These are phyloP conservation scores for Leptinotarsa haldemani DNA, from an alignment of 2,888 invertebrate species.

Conservation along the genomic window DNA sequence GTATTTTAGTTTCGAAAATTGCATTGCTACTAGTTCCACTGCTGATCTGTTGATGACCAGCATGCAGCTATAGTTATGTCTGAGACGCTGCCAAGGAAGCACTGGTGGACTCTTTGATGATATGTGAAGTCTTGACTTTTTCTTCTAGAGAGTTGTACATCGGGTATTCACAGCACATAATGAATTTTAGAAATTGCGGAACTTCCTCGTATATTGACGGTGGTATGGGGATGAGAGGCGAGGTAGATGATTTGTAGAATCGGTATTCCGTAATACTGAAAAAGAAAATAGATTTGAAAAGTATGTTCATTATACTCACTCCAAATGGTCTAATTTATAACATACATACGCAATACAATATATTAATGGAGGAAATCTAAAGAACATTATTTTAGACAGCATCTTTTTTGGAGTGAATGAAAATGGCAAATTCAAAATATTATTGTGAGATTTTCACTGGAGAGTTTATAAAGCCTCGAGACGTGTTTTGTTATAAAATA, in stretches of 20 bases:
- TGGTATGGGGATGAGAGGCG: conserved; percentile 89
- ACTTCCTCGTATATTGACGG: conserved; percentile 89
- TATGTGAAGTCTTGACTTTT: conserved; percentile 68
- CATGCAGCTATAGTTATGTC: conserved; percentile 76
- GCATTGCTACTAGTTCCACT: conserved; percentile 42
- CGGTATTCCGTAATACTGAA: conserved; percentile 85
- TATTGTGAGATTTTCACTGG: too few relatives aligned
- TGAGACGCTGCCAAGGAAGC: conserved; percentile 77
- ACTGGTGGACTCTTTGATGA: conserved; percentile 78
- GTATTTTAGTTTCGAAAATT: conserved; percentile 46
- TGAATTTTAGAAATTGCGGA: conserved; percentile 83
- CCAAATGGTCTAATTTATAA: neutral
- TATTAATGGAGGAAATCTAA: too few relatives aligned
- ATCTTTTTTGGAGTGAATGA: too few relatives aligned
- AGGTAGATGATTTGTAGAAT: conserved; percentile 88
- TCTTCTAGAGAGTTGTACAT: conserved; percentile 83
- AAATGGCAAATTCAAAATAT: too few relatives aligned
- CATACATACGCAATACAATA: neutral
- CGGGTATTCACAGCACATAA: conserved; percentile 90
- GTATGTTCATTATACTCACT: neutral
- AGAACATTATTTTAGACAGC: too few relatives aligned
- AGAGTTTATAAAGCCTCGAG: too few relatives aligned
- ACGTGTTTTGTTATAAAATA: too few relatives aligned
- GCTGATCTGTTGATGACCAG: conserved; percentile 54
- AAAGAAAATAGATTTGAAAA: conserved; percentile 46